Evolutionary conservation across 2,797 vertebrate genomes (phyloP), one percentile per base, ranked within the genome.

Genomic region (Labroides dimidiatus): DNA sequence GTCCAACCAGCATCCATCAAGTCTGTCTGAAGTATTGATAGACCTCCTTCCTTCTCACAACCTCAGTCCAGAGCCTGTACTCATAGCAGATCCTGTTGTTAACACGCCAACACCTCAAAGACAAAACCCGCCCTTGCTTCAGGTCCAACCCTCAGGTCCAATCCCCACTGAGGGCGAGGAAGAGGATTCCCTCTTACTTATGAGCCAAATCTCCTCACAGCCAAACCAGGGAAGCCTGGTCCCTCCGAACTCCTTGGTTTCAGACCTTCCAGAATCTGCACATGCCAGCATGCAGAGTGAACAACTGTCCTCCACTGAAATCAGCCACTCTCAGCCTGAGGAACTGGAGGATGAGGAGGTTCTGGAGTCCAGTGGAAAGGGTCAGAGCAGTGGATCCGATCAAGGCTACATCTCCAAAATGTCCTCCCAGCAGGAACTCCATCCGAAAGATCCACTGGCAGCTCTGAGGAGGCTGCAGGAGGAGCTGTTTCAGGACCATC

Each of bases 371-470:
- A 84, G 84, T 49, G 88, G 87, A n/a, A 95, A 94, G 52, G 93
- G 91, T 51, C 93, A 90, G 9, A 95, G 91, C 2, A 93, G 89
- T 48, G 95, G 95, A 43, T 98, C 96, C 0, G 97, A 98, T 84
- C 97, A 96, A 69, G 97, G 97, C 56, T 98, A 99, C 65, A 94
- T 93, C 84, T 99, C 97, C 41, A 94, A 93, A 44, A 89, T 88
- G 48, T 95, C 96, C 37, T 93, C 92, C 2, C 92, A 92, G 42
- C 92, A 84, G 0, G 88, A 90, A 6, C 39, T 20, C 13, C 81
- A 87, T 0, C 80, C 90, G 1, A 86, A 75, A 16, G 80, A 83
- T 58, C 88, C 92, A 6, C 68, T 96, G 75, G 77, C 48, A 72
- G 92, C 85, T 19, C 86, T 97, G 60, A 91, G 87, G 19, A 92